Conservation (phyloP, 2,113 vertebrate species). For the Anarhynchus alexandrinus region DNA sequence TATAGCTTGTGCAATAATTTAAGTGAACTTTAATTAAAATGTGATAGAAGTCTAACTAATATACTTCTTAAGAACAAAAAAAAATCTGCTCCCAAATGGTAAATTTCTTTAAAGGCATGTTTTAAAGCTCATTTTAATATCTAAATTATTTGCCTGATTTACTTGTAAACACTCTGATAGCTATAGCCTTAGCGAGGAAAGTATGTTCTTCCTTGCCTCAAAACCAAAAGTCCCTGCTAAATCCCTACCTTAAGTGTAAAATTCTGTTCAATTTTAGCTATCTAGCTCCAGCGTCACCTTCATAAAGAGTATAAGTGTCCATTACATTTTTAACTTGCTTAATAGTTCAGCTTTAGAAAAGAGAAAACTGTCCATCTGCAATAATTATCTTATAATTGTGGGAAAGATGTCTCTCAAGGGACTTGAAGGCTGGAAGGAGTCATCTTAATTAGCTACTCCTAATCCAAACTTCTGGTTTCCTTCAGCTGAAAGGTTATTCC, state of each 20-base stretch:
- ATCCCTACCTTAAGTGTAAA: not conserved
- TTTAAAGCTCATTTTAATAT: not conserved
- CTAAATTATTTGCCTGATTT: not conserved
- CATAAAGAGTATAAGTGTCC: not conserved
- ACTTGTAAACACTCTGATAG: not conserved
- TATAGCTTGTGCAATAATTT: not conserved
- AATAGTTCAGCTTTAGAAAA: not conserved
- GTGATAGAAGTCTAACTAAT: not conserved
- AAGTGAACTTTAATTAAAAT: not conserved
- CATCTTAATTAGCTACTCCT: slow-evolving; percentile 31
- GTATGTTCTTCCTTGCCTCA: not conserved
- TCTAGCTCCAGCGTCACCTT: not conserved
- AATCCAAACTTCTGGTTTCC: slow-evolving; percentile 33
- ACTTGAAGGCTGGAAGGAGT: not conserved
- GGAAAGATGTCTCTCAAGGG: not conserved
- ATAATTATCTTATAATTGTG: not conserved
- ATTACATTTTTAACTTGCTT: not conserved
- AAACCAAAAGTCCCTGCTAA: not conserved
- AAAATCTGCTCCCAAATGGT: not conserved
- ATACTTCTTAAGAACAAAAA: not conserved
- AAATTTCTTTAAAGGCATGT: not conserved
- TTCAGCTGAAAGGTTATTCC: slow-evolving; percentile 36
- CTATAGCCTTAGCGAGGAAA: not conserved
- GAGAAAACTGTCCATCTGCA: not conserved
- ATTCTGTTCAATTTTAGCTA: not conserved